Evolutionary conservation across 2,113 vertebrate species (phyloP), one percentile per base, ranked within the genome.

Genomic region (Xiphorhynchus elegans): DNA sequence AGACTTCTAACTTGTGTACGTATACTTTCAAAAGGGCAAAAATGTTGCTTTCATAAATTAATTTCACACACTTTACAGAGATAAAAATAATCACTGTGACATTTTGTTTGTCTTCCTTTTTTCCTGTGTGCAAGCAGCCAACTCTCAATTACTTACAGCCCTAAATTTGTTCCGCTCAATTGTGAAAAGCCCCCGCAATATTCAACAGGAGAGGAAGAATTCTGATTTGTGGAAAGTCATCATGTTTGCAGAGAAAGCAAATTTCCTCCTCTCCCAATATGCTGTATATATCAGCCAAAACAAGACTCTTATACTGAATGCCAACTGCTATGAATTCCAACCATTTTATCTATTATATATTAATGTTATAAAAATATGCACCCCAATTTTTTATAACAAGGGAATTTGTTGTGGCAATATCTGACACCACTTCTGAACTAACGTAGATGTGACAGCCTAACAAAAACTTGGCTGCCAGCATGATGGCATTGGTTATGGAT

Each of bases 21-120:
- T 96, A 95, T 89, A 84, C 83, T 97, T 97, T 96, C 95, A 97
- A 96, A 96, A 96, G 96, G 92, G 93, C 95, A 96, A 96, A 96
- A 95, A 96, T 82, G 88, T 96, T 95, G 86, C 95, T 96, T 97
- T 96, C 92, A 94, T 89, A 96, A 96, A 97, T 97, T 95, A 96
- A 96, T 96, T 97, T 96, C 96, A 94, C 95, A 96, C 93, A 95
- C 73, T 96, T 94, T 90, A 75, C 76, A 87, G 86, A 90, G 96
- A 96, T 95, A 96, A 97, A 96, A 97, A 96, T 97, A 97, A 96
- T 96, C 93, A 89, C 90, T 92, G 96, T 96, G 96, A 96, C 95
- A 96, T 96, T 96, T 96, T 97, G 90, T 96, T 96, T 96, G 93
- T 96, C 96, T 96, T 95, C 90, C 74, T 90, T 94, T 96, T 95